Conservation (phyloP, 2,113 vertebrate species). For the Platichthys flesus region DNA sequence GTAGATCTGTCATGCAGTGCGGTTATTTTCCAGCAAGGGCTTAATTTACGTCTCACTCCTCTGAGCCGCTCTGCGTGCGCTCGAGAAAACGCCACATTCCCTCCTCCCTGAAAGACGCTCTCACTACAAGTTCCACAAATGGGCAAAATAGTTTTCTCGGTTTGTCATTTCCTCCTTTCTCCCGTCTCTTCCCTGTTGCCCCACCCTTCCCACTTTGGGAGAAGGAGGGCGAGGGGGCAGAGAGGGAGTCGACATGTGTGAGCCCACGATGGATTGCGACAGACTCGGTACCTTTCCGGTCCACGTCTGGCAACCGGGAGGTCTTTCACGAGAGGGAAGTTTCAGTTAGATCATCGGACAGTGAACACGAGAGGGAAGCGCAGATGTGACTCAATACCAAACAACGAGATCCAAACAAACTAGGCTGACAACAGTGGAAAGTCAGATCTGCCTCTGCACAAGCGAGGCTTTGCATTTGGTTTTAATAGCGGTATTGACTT, state of each 20-base stretch:
- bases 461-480: too few relatives aligned
- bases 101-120: slow-evolving; percentile 33
- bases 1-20: slow-evolving; percentile 54
- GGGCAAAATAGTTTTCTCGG: slow-evolving; percentile 75
- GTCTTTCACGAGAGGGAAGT: not conserved
- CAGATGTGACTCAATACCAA: too few relatives aligned
- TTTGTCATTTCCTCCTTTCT: slow-evolving; percentile 74
- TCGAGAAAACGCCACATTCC: slow-evolving; percentile 46
- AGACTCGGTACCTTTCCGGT: slow-evolving; percentile 12
- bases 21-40: slow-evolving; percentile 62
- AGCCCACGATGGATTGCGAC: slow-evolving; percentile 42
- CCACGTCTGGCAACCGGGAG: slow-evolving; percentile 8
- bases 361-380: too few relatives aligned
- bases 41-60: slow-evolving; percentile 62
- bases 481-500: slow-evolving; percentile 39
- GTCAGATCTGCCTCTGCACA: too few relatives aligned
- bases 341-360: too few relatives aligned
- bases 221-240: not conserved
- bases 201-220: slow-evolving; percentile 45
- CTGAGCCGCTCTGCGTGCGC: slow-evolving; percentile 30
- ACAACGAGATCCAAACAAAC: too few relatives aligned
- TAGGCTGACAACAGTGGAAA: too few relatives aligned
- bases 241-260: slow-evolving; percentile 4
- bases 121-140: slow-evolving; percentile 74
- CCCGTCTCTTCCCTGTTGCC: slow-evolving; percentile 17